Base-by-base conservation (phyloP, 2,888 invertebrate species). In the Cyclophora albipunctata region DNA sequence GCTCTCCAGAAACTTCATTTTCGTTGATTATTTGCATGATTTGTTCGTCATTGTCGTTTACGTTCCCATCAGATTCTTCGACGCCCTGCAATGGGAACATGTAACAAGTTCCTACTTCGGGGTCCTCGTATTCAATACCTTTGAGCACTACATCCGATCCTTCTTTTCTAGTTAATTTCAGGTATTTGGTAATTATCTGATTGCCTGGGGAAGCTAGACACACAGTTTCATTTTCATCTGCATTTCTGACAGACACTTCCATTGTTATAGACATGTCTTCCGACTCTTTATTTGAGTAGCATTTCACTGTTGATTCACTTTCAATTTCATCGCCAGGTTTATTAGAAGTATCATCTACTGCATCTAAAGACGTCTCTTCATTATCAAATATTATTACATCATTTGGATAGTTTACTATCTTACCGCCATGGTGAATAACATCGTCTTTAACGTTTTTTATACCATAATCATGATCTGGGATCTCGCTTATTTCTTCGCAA, bases 101-200 rank as follows among this genome's bases (percentile, higher is more conserved):
- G 56, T 75, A 78, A 53, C 75, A 76, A 7, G 72, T 73, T 7
- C 73, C 76, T 7, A 69, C 63, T 45, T 68, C 57, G 7, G 78
- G 73, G 49, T 77, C 76, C 59, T 76, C 66, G 54, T 71, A 75
- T 46, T 75, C 71, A 37, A 76, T 70, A 5, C 75, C 80, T 56
- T 75, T 75, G 34, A 79, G 43, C 46, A 49, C 49, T 6, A 47
- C 6, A 35, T 55, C 45, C 33, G 50, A 46, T 7, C 44, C 41
- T 45, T 50, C 42, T 44, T 44, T 50, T 42, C 42, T 48, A 46
- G 47, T 42, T 34, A 48, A 47, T 42, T 48, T 46, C 3, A 49
- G n/a, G 45, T 55, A 50, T 42, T 53, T 49, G 4, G 20, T 50
- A 40, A 46, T 7, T n/a, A 47, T 43, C 6, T 43, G 20, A 43